Evolutionary conservation across 2,113 vertebrate species (phyloP).

Genomic region (Cervus canadensis): DNA sequence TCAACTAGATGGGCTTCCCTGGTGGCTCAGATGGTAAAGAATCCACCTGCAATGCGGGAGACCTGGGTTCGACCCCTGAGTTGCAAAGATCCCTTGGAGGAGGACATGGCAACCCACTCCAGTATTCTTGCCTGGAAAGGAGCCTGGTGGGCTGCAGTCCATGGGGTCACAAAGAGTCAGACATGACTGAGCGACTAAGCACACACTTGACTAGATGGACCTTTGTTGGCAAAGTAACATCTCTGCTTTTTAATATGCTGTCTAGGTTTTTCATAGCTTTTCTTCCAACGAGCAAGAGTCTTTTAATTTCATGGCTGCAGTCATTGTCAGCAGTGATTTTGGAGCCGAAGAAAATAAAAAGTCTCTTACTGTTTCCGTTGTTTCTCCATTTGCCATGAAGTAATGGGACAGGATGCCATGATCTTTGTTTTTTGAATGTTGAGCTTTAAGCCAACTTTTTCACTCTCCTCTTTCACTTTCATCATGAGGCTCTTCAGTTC

Average conservation of each 20-base stretch:
- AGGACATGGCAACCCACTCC: background rate
- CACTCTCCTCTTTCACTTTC: background rate
- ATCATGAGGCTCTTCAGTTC: background rate
- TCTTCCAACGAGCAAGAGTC: background rate
- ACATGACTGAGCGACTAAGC: background rate
- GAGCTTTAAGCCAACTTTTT: background rate
- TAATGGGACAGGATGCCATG: background rate
- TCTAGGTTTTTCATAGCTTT: background rate
- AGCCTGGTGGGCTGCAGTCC: background rate
- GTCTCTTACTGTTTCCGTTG: background rate
- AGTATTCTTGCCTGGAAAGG: background rate
- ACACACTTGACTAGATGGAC: background rate
- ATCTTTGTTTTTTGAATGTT: background rate
- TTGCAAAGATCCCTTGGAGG: background rate
- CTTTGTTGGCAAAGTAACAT: background rate
- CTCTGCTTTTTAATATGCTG: background rate
- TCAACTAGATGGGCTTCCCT: background rate
- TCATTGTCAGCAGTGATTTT: background rate
- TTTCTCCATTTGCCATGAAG: background rate
- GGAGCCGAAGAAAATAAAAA: background rate
- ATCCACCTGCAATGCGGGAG: background rate
- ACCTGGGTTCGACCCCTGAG: rapidly evolving
- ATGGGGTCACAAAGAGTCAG: background rate
- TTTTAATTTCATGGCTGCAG: background rate
- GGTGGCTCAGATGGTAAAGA: background rate